These are phyloP conservation scores for Syngnathus rostellatus DNA, from an alignment of 2,797 vertebrate genomes.

Conservation along the genomic window DNA sequence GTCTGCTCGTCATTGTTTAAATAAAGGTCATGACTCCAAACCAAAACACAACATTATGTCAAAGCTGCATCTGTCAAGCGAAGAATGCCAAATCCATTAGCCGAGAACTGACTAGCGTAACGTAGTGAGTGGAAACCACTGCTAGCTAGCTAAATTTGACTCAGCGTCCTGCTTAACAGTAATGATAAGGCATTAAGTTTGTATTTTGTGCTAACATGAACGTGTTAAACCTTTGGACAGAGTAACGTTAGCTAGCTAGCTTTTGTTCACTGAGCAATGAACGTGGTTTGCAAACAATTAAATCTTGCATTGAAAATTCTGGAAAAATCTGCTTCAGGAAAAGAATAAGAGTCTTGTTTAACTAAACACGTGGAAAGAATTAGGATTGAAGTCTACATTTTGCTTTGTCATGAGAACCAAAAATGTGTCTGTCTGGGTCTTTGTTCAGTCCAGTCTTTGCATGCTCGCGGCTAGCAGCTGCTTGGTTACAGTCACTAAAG, in stretches of 20 bases:
- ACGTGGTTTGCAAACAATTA: neutral
- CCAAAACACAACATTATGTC: neutral
- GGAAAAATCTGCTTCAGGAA: too few relatives aligned
- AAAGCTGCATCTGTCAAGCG: neutral
- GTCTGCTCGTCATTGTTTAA: neutral
- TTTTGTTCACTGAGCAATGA: neutral
- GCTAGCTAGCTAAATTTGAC: too few relatives aligned
- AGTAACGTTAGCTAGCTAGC: neutral
- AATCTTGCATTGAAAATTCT: neutral
- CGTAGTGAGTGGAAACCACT: too few relatives aligned
- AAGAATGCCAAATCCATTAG: neutral
- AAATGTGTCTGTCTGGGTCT: neutral
- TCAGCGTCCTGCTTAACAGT: too few relatives aligned
- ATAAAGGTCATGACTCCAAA: neutral
- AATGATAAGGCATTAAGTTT: too few relatives aligned
- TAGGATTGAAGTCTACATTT: neutral
- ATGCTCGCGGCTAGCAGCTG: conserved; percentile 1
- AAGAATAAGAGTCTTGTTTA: neutral
- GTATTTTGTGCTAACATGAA: neutral
- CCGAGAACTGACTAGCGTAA: too few relatives aligned
- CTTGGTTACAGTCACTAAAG: conserved; percentile 8
- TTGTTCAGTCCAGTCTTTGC: conserved; percentile 4
- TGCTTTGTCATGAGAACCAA: conserved; percentile 2
- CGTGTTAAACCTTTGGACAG: neutral
- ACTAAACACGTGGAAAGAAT: neutral